Percentiles rank a stretch among this genome's conserved stretches.
These are phyloP conservation scores for Ophion costatus DNA, from an alignment of 2,888 invertebrate species.

Conservation along the genomic window DNA sequence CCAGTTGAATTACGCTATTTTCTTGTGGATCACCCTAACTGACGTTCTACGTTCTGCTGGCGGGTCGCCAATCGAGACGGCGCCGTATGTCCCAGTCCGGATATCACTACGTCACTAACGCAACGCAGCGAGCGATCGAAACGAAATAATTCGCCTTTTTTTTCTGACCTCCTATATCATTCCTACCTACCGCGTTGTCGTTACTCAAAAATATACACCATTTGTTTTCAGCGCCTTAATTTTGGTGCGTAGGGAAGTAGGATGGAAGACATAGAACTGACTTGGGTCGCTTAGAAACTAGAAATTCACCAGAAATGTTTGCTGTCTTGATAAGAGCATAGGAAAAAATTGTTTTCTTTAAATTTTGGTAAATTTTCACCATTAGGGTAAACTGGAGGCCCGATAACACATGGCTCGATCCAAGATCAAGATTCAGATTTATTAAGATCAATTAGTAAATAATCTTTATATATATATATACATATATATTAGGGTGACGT, in stretches of 20 bases:
- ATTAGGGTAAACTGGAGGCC: no score
- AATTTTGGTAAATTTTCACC: neutral
- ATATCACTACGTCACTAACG: slow-evolving; percentile 29
- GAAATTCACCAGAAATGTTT: neutral
- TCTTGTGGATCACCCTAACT: slow-evolving; percentile 34
- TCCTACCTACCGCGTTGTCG: slow-evolving; percentile 2
- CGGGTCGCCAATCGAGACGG: slow-evolving; percentile 66
- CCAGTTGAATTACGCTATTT: slow-evolving; percentile 29
- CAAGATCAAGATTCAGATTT: no score
- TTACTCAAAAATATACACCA: neutral
- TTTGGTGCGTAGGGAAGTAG: neutral
- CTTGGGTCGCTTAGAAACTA: neutral
- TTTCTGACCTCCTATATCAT: neutral
- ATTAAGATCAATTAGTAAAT: no score
- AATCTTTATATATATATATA: no score
- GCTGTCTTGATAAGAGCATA: neutral
- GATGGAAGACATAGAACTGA: neutral
- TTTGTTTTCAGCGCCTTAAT: neutral
- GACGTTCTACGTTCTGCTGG: slow-evolving; percentile 63
- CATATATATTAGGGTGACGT: no score
- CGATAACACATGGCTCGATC: no score
- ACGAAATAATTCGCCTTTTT: slow-evolving; percentile 13
- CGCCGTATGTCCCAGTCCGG: slow-evolving; percentile 57
- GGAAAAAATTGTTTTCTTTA: neutral
- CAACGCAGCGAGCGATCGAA: slow-evolving; percentile 35